Base-by-base conservation (phyloP, 2,888 invertebrate species). In the Rhogogaster chlorosoma region DNA sequence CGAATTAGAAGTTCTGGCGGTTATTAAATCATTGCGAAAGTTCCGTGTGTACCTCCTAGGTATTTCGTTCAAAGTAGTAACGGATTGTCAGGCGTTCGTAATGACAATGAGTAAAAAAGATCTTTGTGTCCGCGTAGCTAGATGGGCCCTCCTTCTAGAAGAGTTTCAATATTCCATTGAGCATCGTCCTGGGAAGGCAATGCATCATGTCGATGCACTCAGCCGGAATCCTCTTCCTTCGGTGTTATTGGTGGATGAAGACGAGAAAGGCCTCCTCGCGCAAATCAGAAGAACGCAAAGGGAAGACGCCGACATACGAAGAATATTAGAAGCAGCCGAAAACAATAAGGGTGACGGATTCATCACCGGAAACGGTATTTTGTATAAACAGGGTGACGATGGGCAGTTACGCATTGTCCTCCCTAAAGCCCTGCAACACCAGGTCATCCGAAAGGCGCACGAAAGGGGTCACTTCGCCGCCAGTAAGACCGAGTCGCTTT, bases 1-100 rank as follows among this genome's bases (percentile, higher is more conserved):
- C 53, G 89, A 88, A 78, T 78, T 88, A 0, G 89, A 89, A 71
- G 87, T 88, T 0, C 26, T 90, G n/a, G 88, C 88, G 3, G 85
- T 89, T 1, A 80, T 89, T 3, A 86, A 86, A 45, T 86, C 87
- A 22, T 15, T 88, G 2, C 86, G 86, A 38, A 87, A 87, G 57
- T 89, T 89, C 49, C 84, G 88, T n/a, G 86, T 88, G 2, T 89
- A 89, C 64, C 67, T 89, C 12, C 36, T 89, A n/a, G 86, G 87
- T 1, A 84, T 87, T 10, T 53, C 32, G 36, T 87, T 89, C 49
- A 88, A 87, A 77, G 87, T 89, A 29, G 86, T 89, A 7, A 90
- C 88, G 0, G 89, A 88, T 84, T 89, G 88, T 70, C 82, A 85
- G 29, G 89, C 89, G 3, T 87, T 90, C 61, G 61, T 84, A 10